These are phyloP conservation scores for Nasonia giraulti DNA, from an alignment of 1,140 invertebrate species.

Conservation along the genomic window DNA sequence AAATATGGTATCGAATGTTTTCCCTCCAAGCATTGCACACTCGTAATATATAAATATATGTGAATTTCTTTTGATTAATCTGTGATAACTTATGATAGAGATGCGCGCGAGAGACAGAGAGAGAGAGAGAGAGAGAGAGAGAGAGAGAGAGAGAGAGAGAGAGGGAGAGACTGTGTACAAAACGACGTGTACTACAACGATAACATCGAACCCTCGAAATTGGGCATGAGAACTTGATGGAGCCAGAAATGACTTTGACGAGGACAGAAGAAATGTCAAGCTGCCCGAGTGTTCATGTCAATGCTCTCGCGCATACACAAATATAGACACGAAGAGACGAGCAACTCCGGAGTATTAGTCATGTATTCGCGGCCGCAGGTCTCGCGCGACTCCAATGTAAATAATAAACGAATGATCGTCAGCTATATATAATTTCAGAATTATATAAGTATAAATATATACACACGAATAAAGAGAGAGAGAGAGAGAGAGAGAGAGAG, in stretches of 20 bases:
- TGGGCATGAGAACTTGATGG: too few relatives aligned
- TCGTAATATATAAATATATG: not conserved
- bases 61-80: constrained; percentile 23
- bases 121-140: constrained; percentile 17
- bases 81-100: constrained; percentile 6
- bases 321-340: not conserved
- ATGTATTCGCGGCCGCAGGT: not conserved
- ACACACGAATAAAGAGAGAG: not conserved
- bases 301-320: too few relatives aligned
- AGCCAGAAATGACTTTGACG: too few relatives aligned
- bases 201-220: too few relatives aligned
- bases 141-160: not conserved
- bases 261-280: not conserved
- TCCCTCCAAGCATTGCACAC: not conserved
- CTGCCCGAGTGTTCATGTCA: not conserved
- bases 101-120: not conserved
- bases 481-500: not conserved
- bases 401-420: not conserved
- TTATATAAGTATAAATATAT: not conserved
- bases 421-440: not conserved
- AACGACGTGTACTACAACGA: too few relatives aligned
- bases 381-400: not conserved
- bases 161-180: not conserved
- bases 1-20: not conserved
- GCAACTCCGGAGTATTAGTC: not conserved